Conservation (phyloP, 2,797 vertebrate genomes). For the Tarsius wallacei region DNA sequence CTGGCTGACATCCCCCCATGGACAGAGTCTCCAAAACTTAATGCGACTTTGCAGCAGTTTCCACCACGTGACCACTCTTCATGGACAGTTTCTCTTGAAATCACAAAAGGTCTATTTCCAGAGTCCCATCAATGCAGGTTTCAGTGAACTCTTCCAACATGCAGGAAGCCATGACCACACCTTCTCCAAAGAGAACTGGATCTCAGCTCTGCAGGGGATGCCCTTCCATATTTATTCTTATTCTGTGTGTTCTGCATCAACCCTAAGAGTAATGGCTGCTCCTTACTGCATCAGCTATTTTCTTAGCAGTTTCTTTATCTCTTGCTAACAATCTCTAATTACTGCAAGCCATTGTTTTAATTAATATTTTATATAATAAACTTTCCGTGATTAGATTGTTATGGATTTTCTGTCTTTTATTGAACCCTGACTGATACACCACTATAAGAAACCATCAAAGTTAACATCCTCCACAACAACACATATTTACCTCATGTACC, state of each 20-base stretch:
- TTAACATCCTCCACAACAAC: neutral
- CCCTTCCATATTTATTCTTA: neutral
- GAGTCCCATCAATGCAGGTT: neutral
- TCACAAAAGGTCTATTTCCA: neutral
- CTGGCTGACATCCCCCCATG: neutral
- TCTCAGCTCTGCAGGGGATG: neutral
- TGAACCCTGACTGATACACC: neutral
- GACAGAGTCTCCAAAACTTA: no score
- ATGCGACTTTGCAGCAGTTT: neutral
- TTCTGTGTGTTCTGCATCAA: neutral
- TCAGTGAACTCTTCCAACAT: neutral
- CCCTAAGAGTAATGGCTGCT: neutral
- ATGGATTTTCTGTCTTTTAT: neutral
- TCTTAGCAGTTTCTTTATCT: neutral
- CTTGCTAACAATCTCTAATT: neutral
- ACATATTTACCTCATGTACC: neutral
- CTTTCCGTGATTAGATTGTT: neutral
- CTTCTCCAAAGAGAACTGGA: neutral
- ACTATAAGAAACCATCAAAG: neutral
- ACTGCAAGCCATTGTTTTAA: neutral
- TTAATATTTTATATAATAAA: neutral
- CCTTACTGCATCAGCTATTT: no score
- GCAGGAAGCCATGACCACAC: neutral
- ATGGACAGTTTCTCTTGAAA: neutral
- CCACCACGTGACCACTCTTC: no score